Percentiles rank a stretch among this genome's conserved stretches.
These are phyloP conservation scores for Ceraclea dissimilis DNA, from an alignment of 2,888 invertebrate genomes.

Conservation along the genomic window DNA sequence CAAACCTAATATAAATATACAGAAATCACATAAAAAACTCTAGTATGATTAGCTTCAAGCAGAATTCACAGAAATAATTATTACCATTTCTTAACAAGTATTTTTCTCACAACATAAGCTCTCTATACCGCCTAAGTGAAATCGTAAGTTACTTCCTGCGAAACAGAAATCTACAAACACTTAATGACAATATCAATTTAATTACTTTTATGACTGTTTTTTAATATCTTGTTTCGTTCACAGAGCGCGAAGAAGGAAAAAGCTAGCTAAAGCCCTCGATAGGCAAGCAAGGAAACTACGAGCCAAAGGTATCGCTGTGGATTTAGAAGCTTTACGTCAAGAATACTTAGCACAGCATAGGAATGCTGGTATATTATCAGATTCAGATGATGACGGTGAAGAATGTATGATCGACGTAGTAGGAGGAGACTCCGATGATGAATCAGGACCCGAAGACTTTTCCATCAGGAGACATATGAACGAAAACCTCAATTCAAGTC, in stretches of 20 bases:
- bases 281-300: conserved; percentile 87
- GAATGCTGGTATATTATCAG: conserved; percentile 51
- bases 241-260: conserved; percentile 81
- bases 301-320: conserved; percentile 84
- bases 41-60: no score
- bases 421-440: conserved; percentile 66
- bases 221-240: conserved; percentile 5
- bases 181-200: neutral
- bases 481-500: conserved; percentile 53
- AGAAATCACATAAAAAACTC: no score
- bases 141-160: no score
- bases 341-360: conserved; percentile 79
- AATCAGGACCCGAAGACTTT: conserved; percentile 57
- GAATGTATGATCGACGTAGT: conserved; percentile 78
- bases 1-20: no score
- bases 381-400: conserved; percentile 56
- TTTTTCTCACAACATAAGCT: no score
- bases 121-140: no score
- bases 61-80: no score
- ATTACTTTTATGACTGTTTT: no score
- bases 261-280: conserved; percentile 85
- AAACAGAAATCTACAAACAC: no score
- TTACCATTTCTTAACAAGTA: no score
- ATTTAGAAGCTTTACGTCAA: conserved; percentile 73
- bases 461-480: conserved; percentile 51